These are phyloP conservation scores for Axinella damicornis DNA, from an alignment of 37 sponge, comb jelly and placozoan species.

Conservation along the genomic window DNA sequence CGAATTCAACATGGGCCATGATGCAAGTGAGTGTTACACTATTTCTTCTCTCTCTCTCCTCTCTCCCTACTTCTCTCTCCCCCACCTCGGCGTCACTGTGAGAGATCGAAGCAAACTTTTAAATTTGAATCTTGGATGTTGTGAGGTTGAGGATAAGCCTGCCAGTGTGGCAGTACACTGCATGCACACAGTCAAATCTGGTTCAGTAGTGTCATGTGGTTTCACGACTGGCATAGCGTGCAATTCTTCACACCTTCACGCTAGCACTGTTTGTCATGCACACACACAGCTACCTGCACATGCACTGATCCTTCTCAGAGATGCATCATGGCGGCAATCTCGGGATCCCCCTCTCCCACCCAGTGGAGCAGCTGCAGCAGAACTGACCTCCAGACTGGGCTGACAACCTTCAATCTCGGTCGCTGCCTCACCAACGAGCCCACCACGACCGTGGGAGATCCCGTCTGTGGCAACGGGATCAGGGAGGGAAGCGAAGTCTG, in stretches of 20 bases:
- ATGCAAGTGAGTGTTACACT: slow-evolving; percentile 20
- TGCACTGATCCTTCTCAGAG: background rate
- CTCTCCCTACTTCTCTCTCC: too few species aligned
- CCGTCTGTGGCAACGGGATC: slow-evolving; percentile 73
- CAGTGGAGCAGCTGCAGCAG: slow-evolving; percentile 18
- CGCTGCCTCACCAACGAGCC: slow-evolving; percentile 20
- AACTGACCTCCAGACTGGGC: background rate
- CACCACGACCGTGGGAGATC: slow-evolving; percentile 6
- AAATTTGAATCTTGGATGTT: too few species aligned
- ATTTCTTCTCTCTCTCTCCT: background rate
- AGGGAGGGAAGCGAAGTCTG: slow-evolving; percentile 58
- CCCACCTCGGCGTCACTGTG: too few species aligned
- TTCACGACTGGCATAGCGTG: too few species aligned
- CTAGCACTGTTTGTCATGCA: too few species aligned
- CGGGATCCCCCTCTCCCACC: background rate
- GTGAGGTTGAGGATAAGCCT: too few species aligned
- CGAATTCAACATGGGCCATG: slow-evolving; percentile 62
- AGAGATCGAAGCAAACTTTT: too few species aligned
- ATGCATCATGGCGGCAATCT: slow-evolving; percentile 15
- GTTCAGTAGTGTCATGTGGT: too few species aligned
- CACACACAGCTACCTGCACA: background rate
- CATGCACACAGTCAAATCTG: too few species aligned
- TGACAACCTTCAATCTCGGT: slow-evolving; percentile 10
- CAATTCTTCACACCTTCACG: background rate
- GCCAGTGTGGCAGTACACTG: too few species aligned